Evolutionary conservation across 1,140 invertebrate genomes (phyloP).

Genomic region (Cyphomyrmex costatus): DNA sequence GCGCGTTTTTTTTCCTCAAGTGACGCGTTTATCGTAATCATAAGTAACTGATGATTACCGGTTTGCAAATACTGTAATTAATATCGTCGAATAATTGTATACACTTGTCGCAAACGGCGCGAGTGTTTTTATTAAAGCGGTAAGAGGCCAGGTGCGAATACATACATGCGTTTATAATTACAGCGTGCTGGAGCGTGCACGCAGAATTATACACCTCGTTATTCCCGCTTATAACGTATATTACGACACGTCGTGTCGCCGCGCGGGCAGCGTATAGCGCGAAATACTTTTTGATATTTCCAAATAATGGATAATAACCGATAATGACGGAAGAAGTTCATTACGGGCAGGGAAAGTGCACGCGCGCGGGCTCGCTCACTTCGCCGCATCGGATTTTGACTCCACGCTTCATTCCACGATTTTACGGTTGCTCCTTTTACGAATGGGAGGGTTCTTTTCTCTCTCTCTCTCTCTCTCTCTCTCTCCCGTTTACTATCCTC

Average conservation of each 20-base stretch:
- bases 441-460: too few relatives aligned
- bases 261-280: neutral
- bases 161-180: constrained; percentile 2
- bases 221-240: constrained; percentile 42
- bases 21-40: neutral
- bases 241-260: constrained; percentile 17
- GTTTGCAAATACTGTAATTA: constrained; percentile 34
- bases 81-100: constrained; percentile 23
- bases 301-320: constrained; percentile 43
- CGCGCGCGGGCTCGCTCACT: neutral
- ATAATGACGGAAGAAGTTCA: constrained; percentile 34
- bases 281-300: constrained; percentile 49
- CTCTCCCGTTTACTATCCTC: neutral
- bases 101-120: constrained; percentile 7
- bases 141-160: constrained; percentile 57
- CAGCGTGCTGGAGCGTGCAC: neutral
- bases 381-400: constrained; percentile 24
- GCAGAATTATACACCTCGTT: constrained; percentile 43
- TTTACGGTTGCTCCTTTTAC: neutral
- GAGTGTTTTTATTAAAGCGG: constrained; percentile 34
- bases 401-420: constrained; percentile 11
- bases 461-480: too few relatives aligned
- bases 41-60: constrained; percentile 35
- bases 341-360: constrained; percentile 23
- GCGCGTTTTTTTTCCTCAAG: neutral